Evolutionary conservation across 1,140 invertebrate species (phyloP).

Genomic region (Bicyclus anynana): DNA sequence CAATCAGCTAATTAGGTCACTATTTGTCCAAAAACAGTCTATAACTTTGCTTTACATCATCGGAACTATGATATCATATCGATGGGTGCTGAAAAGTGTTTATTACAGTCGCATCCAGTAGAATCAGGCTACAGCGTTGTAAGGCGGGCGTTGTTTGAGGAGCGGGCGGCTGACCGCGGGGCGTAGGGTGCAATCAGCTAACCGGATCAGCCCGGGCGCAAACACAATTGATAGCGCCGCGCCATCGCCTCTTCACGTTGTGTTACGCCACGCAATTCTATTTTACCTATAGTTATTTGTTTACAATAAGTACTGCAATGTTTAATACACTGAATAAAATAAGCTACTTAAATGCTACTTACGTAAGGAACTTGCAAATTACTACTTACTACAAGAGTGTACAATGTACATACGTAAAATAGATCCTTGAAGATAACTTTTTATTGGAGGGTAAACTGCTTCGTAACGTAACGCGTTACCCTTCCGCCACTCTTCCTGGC

Average conservation of each 20-base stretch:
- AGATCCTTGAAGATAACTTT: too few species aligned
- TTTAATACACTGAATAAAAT: too few species aligned
- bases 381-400: too few species aligned
- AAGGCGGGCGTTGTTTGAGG: conserved; percentile 50
- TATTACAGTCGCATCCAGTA: conserved; percentile 16
- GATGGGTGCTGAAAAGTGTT: not conserved
- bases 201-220: conserved; percentile 61
- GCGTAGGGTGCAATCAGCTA: conserved; percentile 64
- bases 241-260: conserved; percentile 14
- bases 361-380: too few species aligned
- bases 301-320: not conserved
- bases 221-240: conserved; percentile 61
- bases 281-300: conserved; percentile 13
- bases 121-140: not conserved
- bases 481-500: too few species aligned
- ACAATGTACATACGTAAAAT: too few species aligned
- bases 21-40: conserved; percentile 58
- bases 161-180: conserved; percentile 50
- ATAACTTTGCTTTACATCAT: conserved; percentile 38
- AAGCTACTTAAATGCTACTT: too few species aligned
- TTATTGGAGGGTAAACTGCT: too few species aligned
- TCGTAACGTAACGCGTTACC: too few species aligned
- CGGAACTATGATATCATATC: not conserved
- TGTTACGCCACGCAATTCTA: conserved; percentile 13
- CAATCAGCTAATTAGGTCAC: conserved; percentile 73